Percentiles rank a stretch among this genome's conserved stretches.
Evolutionary conservation across 1,140 invertebrate genomes (phyloP).

Genomic region (Muscidifurax raptorellus): DNA sequence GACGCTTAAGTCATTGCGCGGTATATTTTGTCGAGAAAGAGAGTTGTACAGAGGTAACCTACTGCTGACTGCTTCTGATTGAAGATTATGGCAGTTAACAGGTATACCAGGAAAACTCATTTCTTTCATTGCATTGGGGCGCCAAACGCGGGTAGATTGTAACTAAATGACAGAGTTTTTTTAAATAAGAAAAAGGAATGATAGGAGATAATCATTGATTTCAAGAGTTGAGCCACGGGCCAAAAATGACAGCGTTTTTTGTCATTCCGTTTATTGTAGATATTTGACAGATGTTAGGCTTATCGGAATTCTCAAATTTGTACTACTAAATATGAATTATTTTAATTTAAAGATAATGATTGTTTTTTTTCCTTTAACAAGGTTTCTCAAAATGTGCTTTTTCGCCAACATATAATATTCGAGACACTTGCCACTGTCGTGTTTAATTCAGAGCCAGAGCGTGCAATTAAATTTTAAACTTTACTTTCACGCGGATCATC

Average conservation of each 20-base stretch:
- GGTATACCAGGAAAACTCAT: constrained; percentile 41
- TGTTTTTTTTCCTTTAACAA: constrained; percentile 24
- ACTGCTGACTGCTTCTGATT: neutral
- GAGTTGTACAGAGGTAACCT: constrained; percentile 44
- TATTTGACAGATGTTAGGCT: constrained; percentile 50
- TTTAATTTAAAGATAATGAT: constrained; percentile 42
- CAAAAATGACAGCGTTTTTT: constrained; percentile 49
- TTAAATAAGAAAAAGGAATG: constrained; percentile 18
- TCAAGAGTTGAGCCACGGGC: constrained; percentile 33
- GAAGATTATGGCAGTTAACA: neutral
- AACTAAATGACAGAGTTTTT: constrained; percentile 46
- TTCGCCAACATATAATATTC: constrained; percentile 19
- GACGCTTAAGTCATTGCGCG: constrained; percentile 30
- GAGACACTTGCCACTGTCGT: constrained; percentile 35
- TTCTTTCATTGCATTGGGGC: constrained; percentile 39
- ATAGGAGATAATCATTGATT: constrained; percentile 43
- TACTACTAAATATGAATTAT: constrained; percentile 40
- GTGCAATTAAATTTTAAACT: constrained; percentile 51
- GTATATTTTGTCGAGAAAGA: constrained; percentile 45
- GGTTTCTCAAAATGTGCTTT: constrained; percentile 21
- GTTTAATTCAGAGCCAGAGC: constrained; percentile 46
- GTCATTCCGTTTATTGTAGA: constrained; percentile 54
- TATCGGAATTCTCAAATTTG: constrained; percentile 48
- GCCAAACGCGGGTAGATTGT: constrained; percentile 45
- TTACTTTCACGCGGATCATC: constrained; percentile 42